Conservation (phyloP, 2,888 invertebrate species). For the Ectemnius cavifrons region DNA sequence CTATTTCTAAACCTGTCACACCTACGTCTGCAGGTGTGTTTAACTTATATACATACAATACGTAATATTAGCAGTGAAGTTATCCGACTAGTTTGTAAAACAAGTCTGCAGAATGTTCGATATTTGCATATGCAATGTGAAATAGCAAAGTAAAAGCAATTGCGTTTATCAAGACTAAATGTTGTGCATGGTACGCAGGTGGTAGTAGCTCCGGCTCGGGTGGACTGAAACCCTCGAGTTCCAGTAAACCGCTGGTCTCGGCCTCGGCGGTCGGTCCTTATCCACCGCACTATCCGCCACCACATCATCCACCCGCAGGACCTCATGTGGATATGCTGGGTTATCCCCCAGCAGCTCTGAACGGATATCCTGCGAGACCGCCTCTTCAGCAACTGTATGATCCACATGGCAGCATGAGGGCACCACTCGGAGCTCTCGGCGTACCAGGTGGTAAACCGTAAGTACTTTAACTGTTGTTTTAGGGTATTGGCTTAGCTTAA, state of each 20-base stretch:
- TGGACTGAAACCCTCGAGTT: constrained; percentile 79
- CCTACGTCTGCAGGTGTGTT: constrained; percentile 84
- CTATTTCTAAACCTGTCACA: constrained; percentile 93
- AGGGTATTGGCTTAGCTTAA: background rate
- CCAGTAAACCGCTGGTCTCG: constrained; percentile 79
- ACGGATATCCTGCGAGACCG: constrained; percentile 83
- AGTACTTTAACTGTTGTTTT: constrained; percentile 78
- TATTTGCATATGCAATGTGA: constrained; percentile 6
- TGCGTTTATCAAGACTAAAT: constrained; percentile 27
- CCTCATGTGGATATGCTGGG: constrained; percentile 77
- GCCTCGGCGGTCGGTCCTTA: constrained; percentile 75
- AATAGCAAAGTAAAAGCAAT: constrained; percentile 10
- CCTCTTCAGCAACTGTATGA: constrained; percentile 84
- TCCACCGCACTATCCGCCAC: constrained; percentile 76
- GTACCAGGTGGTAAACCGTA: constrained; percentile 92
- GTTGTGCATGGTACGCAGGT: constrained; percentile 72
- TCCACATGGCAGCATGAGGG: constrained; percentile 84
- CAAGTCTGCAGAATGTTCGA: background rate
- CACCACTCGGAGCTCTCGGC: constrained; percentile 82
- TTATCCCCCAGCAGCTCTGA: constrained; percentile 82
- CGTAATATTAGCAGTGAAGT: too few relatives aligned
- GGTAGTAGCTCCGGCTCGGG: constrained; percentile 79
- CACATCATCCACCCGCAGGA: constrained; percentile 76
- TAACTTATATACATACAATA: background rate
- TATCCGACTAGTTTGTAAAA: background rate